Evolutionary conservation across 2,888 invertebrate genomes (phyloP).

Genomic region (Machimus atricapillus): DNA sequence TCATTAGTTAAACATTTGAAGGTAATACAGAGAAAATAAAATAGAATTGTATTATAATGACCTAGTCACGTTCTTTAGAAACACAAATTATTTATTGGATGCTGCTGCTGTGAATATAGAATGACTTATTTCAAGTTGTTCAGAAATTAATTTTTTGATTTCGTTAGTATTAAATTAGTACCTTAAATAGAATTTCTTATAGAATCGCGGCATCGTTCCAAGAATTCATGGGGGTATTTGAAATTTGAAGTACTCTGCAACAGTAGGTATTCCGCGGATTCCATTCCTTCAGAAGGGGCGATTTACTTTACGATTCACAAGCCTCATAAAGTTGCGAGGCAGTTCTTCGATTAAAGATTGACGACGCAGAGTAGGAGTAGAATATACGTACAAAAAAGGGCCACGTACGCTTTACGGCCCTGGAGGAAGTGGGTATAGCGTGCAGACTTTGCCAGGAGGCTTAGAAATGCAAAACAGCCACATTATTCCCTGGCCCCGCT

Average conservation of each 20-base stretch:
- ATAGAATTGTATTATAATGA: too few species aligned
- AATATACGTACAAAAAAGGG: neutral
- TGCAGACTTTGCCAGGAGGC: neutral
- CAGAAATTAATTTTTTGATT: neutral
- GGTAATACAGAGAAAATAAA: too few species aligned
- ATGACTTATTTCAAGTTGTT: neutral
- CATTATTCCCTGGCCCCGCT: neutral
- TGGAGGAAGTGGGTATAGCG: neutral
- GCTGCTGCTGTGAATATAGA: neutral
- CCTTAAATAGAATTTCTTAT: neutral
- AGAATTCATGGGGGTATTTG: neutral
- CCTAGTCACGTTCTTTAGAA: neutral
- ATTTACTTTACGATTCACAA: slow-evolving; percentile 11
- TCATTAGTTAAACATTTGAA: too few species aligned
- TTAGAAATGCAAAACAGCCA: slow-evolving; percentile 18
- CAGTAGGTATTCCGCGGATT: neutral
- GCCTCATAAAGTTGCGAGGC: neutral
- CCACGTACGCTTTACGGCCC: neutral
- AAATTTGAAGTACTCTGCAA: neutral
- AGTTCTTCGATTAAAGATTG: slow-evolving; percentile 4
- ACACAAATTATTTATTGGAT: neutral
- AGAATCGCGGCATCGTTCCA: neutral
- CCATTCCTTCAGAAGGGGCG: neutral
- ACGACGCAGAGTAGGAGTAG: neutral
- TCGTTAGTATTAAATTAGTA: neutral